A percentile compares a stretch with the other conserved stretches of the same genome.
Conservation (phyloP, 2,113 vertebrate genomes). For the Danionella cerebrum region DNA sequence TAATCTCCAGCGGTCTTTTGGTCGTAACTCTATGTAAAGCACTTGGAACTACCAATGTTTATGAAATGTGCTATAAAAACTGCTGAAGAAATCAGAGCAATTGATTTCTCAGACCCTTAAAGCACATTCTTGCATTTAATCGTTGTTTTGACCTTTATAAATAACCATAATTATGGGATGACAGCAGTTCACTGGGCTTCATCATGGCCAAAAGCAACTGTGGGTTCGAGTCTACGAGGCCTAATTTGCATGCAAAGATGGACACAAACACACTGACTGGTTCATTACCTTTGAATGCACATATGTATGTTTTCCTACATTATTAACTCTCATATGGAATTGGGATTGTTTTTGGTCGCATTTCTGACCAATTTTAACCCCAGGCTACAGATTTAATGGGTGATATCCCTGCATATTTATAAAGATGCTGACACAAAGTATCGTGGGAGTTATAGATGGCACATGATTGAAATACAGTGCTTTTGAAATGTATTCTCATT, state of each 20-base stretch:
- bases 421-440: slow-evolving; percentile 10
- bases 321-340: too few relatives aligned
- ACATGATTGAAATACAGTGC: slow-evolving; percentile 2
- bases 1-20: too few relatives aligned
- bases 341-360: not conserved
- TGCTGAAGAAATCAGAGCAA: too few relatives aligned
- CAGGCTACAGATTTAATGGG: not conserved
- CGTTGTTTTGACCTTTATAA: not conserved
- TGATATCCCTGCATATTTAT: not conserved
- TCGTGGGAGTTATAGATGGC: not conserved
- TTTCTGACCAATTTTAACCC: too few relatives aligned
- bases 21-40: too few relatives aligned
- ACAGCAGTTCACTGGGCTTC: not conserved
- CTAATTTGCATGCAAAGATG: too few relatives aligned
- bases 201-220: not conserved
- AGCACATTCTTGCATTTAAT: too few relatives aligned
- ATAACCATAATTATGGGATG: not conserved
- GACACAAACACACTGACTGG: not conserved
- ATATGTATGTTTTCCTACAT: too few relatives aligned
- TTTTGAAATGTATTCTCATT: slow-evolving; percentile 10
- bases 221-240: not conserved
- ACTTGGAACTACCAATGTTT: too few relatives aligned
- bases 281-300: too few relatives aligned
- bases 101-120: too few relatives aligned
- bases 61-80: too few relatives aligned